A percentile compares a stretch with the other conserved stretches of the same genome.
phyloP scores from a whole-genome alignment of 2,888 invertebrate genomes.

The Beris chalybata region DNA sequence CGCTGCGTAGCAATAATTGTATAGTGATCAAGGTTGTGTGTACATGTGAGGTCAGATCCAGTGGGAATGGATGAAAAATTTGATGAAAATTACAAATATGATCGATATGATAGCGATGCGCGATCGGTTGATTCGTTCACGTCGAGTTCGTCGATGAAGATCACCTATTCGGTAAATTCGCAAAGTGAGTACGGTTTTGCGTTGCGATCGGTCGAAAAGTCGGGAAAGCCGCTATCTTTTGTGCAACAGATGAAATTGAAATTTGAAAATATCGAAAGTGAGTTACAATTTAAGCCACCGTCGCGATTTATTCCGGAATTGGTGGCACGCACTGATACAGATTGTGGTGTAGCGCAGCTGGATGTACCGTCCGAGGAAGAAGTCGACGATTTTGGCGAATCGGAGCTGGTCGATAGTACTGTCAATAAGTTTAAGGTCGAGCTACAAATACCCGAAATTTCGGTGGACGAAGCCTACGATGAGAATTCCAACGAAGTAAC shows the following conservation, averaged over 20 bases:
- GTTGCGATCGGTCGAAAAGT: slow-evolving; percentile 37
- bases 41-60: not conserved
- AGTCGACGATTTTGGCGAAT: slow-evolving; percentile 47
- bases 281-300: slow-evolving; percentile 29
- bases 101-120: slow-evolving; percentile 17
- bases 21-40: not conserved
- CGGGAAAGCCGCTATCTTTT: slow-evolving; percentile 28
- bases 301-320: slow-evolving; percentile 29
- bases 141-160: slow-evolving; percentile 45
- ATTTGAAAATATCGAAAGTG: slow-evolving; percentile 35
- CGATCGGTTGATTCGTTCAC: slow-evolving; percentile 19
- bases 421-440: slow-evolving; percentile 13
- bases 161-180: slow-evolving; percentile 51
- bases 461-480: slow-evolving; percentile 8
- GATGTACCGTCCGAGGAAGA: slow-evolving; percentile 54
- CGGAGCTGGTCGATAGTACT: slow-evolving; percentile 25
- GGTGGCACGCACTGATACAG: slow-evolving; percentile 16
- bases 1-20: slow-evolving; percentile 2
- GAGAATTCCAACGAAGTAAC: not conserved
- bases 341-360: slow-evolving; percentile 43
- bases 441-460: slow-evolving; percentile 24
- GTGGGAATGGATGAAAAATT: slow-evolving; percentile 10
- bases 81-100: slow-evolving; percentile 2
- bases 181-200: slow-evolving; percentile 51
- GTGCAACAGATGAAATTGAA: slow-evolving; percentile 34